A percentile compares a stretch with the other conserved stretches of the same genome.
Evolutionary conservation across 1,140 invertebrate species (phyloP).

Genomic region (Ostrea edulis): DNA sequence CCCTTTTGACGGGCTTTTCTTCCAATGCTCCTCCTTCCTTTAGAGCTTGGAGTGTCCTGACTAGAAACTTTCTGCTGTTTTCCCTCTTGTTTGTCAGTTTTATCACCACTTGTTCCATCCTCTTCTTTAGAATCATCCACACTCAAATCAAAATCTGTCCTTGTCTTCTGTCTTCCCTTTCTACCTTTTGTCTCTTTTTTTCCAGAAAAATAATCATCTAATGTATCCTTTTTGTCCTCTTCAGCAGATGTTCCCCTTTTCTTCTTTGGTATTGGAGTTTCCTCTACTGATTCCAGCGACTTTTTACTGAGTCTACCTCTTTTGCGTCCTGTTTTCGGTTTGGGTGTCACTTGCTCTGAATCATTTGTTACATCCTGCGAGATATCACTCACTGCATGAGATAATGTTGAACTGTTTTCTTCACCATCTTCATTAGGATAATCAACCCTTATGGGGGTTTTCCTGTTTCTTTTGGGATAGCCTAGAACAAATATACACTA

Average conservation of each 20-base stretch:
- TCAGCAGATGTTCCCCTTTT: neutral
- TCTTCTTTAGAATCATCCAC: neutral
- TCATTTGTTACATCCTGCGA: neutral
- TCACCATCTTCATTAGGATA: neutral
- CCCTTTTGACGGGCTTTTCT: neutral
- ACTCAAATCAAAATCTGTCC: neutral
- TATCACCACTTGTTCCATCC: neutral
- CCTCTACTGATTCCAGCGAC: neutral
- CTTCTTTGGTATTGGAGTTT: neutral
- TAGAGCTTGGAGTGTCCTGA: neutral
- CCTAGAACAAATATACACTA: neutral
- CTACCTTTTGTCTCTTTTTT: neutral
- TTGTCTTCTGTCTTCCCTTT: neutral
- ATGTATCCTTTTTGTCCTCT: neutral
- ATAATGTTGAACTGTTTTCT: conserved; percentile 1
- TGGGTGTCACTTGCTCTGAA: neutral
- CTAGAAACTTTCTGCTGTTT: neutral
- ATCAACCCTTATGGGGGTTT: neutral
- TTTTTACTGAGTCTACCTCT: neutral
- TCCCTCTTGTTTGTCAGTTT: neutral
- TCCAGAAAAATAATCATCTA: neutral
- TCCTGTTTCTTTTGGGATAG: conserved; percentile 31
- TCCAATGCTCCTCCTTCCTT: neutral
- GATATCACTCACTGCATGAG: neutral
- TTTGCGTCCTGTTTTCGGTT: neutral